phyloP scores from a whole-genome alignment of 1,140 invertebrate species.

The Saccostrea glomerata region DNA sequence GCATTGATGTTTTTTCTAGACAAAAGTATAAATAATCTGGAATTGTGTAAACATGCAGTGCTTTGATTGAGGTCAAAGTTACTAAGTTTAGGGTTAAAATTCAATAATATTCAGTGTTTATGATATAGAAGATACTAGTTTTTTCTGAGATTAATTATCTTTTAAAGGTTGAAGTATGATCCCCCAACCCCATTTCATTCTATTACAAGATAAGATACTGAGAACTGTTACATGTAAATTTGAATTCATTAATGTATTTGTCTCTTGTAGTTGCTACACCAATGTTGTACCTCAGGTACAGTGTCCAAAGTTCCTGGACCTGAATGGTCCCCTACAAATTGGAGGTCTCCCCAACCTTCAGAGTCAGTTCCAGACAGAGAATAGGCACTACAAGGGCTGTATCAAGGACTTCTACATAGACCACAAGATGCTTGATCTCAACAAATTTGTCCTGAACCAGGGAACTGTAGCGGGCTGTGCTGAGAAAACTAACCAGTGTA shows the following conservation, averaged over 20 bases:
- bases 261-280: constrained; percentile 2
- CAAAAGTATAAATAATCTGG: neutral
- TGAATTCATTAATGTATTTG: neutral
- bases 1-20: neutral
- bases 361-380: constrained; percentile 88
- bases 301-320: constrained; percentile 96
- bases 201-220: no score
- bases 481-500: constrained; percentile 90
- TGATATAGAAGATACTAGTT: no score
- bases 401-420: constrained; percentile 94
- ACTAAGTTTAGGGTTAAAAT: no score
- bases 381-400: constrained; percentile 93
- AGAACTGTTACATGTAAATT: no score
- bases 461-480: constrained; percentile 92
- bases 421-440: constrained; percentile 92
- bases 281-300: constrained; percentile 82
- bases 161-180: no score
- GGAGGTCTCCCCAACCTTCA: constrained; percentile 92
- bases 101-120: no score
- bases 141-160: no score
- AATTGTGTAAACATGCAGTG: neutral
- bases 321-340: constrained; percentile 96
- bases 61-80: neutral
- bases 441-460: constrained; percentile 93
- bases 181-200: no score